A percentile compares a stretch with the other conserved stretches of the same genome.
Evolutionary conservation across 2,797 vertebrate genomes (phyloP).

Genomic region (Halcyon smyrnensis): DNA sequence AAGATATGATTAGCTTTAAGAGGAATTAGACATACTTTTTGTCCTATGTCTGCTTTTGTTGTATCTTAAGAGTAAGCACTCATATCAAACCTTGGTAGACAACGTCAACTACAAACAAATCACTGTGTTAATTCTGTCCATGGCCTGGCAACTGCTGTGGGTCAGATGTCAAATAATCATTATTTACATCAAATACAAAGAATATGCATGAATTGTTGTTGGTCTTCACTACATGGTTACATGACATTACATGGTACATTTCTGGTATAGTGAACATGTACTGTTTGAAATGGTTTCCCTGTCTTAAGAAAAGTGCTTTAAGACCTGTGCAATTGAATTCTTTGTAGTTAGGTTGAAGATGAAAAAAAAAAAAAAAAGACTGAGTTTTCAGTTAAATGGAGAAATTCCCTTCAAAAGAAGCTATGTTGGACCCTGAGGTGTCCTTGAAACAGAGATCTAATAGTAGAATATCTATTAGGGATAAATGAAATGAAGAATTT

Average conservation of each 20-base stretch:
- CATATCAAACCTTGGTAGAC: not conserved
- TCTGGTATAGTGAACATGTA: not conserved
- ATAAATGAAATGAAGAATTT: not conserved
- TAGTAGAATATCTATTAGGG: not conserved
- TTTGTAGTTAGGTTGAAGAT: not conserved
- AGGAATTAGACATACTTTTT: not conserved
- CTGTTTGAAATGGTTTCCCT: not conserved
- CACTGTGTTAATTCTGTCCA: not conserved
- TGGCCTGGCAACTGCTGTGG: not conserved
- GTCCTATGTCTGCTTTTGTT: not conserved
- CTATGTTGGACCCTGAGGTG: not conserved
- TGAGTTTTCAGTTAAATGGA: not conserved
- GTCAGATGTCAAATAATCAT: conserved; percentile 13
- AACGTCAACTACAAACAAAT: not conserved
- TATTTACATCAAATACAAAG: conserved; percentile 4
- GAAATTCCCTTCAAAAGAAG: not conserved
- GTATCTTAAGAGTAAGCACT: not conserved
- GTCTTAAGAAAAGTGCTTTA: not conserved
- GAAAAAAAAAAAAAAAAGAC: not conserved
- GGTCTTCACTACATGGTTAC: not conserved
- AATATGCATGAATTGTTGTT: not conserved
- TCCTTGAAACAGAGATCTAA: not conserved
- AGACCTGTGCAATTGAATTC: not conserved
- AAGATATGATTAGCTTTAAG: not conserved
- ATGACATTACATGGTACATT: not conserved